Evolutionary conservation across 2,797 vertebrate species (phyloP).

Genomic region (Esox lucius): DNA sequence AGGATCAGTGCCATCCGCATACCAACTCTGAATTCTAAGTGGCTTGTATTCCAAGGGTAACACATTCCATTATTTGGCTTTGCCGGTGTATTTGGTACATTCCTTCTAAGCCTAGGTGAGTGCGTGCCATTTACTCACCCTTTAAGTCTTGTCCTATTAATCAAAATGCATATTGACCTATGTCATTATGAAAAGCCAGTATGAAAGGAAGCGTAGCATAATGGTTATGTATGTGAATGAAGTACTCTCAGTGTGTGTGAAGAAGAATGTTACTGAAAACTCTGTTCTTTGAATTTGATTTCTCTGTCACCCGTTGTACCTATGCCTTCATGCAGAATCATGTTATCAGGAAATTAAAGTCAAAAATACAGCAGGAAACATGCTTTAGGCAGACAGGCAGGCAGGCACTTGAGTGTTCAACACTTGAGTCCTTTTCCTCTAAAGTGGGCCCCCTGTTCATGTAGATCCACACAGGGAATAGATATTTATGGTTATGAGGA

Average conservation of each 20-base stretch:
- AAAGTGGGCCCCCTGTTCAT: conserved; percentile 51
- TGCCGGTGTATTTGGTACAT: too few species aligned
- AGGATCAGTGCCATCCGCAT: background rate
- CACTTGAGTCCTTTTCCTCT: conserved; percentile 31
- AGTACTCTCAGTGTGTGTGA: background rate
- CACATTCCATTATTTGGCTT: background rate
- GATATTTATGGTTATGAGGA: conserved; percentile 48
- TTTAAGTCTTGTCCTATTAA: background rate
- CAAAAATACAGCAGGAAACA: conserved; percentile 16
- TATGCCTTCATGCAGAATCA: background rate
- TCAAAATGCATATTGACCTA: background rate
- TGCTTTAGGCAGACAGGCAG: conserved; percentile 5
- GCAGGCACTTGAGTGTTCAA: conserved; percentile 37
- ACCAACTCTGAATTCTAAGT: background rate
- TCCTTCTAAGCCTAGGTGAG: too few species aligned
- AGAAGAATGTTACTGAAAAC: background rate
- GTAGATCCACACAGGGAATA: conserved; percentile 38
- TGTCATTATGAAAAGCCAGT: background rate
- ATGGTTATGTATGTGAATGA: background rate
- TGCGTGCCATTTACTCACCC: background rate
- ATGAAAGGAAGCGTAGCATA: background rate
- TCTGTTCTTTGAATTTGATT: background rate
- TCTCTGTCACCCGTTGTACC: background rate
- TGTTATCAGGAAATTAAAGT: conserved; percentile 17
- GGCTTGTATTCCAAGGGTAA: background rate